A percentile compares a stretch with the other conserved stretches of the same genome.
Evolutionary conservation across 2,797 vertebrate genomes (phyloP).

Genomic region (Siniperca obscura): DNA sequence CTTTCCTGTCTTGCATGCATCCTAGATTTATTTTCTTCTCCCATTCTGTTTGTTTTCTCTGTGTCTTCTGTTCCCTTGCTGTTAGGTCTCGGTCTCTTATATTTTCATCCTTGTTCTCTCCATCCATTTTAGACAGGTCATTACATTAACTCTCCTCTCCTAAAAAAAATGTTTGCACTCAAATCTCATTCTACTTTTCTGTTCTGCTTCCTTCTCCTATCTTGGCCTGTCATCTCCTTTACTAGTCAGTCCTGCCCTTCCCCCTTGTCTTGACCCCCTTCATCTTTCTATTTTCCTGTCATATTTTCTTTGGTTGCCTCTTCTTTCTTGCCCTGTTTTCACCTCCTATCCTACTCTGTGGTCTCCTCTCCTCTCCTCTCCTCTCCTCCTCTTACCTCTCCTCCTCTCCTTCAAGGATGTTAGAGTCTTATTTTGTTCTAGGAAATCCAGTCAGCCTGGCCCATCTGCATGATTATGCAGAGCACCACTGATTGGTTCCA

Average conservation of each 20-base stretch:
- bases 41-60: constrained; percentile 33
- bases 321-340: constrained; percentile 5
- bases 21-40: constrained; percentile 54
- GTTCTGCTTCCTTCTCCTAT: constrained; percentile 13
- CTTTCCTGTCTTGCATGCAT: constrained; percentile 23
- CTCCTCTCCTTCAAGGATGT: constrained; percentile 36
- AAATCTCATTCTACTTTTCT: not conserved
- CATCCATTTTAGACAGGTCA: constrained; percentile 39
- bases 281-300: constrained; percentile 26
- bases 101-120: constrained; percentile 19
- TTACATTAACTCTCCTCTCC: constrained; percentile 30
- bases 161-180: not conserved
- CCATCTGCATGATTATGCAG: constrained; percentile 74
- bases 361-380: not conserved
- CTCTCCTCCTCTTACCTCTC: not conserved
- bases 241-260: constrained; percentile 7
- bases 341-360: constrained; percentile 1
- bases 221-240: constrained; percentile 11
- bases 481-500: constrained; percentile 68
- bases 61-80: constrained; percentile 12
- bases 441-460: constrained; percentile 61
- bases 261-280: constrained; percentile 17
- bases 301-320: constrained; percentile 16
- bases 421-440: constrained; percentile 64
- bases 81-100: constrained; percentile 15